Evolutionary conservation across 2,888 invertebrate genomes (phyloP).

Genomic region (Leucoptera coffeella): DNA sequence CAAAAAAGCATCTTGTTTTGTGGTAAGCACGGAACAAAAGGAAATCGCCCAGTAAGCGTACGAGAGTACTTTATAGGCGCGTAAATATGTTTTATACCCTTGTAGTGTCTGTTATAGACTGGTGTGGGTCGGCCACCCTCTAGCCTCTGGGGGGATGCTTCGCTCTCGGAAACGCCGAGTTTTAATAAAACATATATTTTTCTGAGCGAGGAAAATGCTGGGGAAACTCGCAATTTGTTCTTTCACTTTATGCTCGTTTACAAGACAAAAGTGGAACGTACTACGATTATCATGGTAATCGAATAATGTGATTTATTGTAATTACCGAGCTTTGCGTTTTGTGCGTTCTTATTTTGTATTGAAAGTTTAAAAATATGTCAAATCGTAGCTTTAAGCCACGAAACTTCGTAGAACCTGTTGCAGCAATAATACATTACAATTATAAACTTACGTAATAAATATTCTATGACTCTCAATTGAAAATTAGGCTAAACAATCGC

Average conservation of each 20-base stretch:
- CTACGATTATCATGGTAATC: slow-evolving; percentile 51
- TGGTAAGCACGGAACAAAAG: slow-evolving; percentile 49
- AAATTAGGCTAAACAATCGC: no score
- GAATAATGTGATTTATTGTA: slow-evolving; percentile 18
- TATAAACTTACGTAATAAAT: no score
- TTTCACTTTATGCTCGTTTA: slow-evolving; percentile 55
- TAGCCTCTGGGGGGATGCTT: slow-evolving; percentile 26
- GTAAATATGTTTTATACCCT: slow-evolving; percentile 55
- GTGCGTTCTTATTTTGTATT: neutral
- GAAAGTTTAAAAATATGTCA: neutral
- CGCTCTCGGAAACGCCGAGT: slow-evolving; percentile 54
- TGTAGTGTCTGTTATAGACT: slow-evolving; percentile 53
- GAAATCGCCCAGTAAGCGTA: slow-evolving; percentile 50
- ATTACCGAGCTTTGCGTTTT: slow-evolving; percentile 1
- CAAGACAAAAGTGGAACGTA: slow-evolving; percentile 54
- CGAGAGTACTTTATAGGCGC: slow-evolving; percentile 55
- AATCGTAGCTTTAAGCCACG: no score
- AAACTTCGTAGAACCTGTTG: no score
- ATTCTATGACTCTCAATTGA: no score
- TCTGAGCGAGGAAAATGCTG: slow-evolving; percentile 54
- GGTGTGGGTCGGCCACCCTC: slow-evolving; percentile 38
- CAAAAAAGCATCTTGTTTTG: slow-evolving; percentile 50
- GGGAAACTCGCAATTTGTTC: slow-evolving; percentile 55
- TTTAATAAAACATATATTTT: slow-evolving; percentile 56
- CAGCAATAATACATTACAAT: no score